Evolutionary conservation across 2,113 vertebrate species (phyloP).

Genomic region (Apteryx mantelli): DNA sequence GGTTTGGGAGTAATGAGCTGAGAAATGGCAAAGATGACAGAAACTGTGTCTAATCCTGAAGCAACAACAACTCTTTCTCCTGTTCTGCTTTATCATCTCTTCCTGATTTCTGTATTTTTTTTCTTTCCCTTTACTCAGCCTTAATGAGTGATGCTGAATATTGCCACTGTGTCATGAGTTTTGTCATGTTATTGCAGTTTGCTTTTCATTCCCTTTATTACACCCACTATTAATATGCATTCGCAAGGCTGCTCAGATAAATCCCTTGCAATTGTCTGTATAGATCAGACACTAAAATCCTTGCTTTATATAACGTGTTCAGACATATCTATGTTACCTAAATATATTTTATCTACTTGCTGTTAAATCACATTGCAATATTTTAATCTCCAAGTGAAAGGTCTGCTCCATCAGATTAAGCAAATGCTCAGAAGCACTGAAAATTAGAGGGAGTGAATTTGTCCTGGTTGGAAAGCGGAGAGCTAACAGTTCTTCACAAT

Average conservation of each 20-base stretch:
- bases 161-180: not conserved
- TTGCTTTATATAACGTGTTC: slow-evolving; percentile 25
- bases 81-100: not conserved
- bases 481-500: not conserved
- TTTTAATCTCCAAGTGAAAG: slow-evolving; percentile 20
- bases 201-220: not conserved
- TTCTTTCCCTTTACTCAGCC: not conserved
- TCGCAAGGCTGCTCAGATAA: not conserved
- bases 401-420: slow-evolving; percentile 1
- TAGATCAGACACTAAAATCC: not conserved
- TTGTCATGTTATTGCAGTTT: not conserved
- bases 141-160: not conserved
- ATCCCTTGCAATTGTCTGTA: not conserved
- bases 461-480: not conserved
- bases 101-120: not conserved
- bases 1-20: slow-evolving; percentile 10
- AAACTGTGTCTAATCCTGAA: not conserved
- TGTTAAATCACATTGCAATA: not conserved
- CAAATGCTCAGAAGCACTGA: not conserved
- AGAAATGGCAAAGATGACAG: not conserved
- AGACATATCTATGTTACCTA: not conserved
- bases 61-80: not conserved
- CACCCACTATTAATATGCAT: not conserved
- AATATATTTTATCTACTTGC: slow-evolving; percentile 20
- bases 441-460: not conserved